Evolutionary conservation across 2,888 invertebrate species (phyloP).

Genomic region (Hemicrepidius hirtus): DNA sequence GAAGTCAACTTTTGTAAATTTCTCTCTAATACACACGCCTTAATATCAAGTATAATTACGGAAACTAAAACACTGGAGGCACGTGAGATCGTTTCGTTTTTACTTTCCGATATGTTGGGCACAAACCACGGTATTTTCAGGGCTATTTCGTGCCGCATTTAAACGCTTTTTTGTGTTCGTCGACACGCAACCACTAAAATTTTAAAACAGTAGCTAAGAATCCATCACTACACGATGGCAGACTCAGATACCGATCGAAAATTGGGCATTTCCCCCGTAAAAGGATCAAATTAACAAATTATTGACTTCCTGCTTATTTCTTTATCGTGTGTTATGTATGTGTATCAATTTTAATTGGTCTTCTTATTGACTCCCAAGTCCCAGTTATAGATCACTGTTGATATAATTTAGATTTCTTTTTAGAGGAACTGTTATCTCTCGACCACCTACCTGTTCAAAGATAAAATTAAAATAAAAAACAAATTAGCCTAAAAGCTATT

Average conservation of each 20-base stretch:
- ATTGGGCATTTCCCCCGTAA: slow-evolving; percentile 30
- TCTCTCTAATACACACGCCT: slow-evolving; percentile 19
- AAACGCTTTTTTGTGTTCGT: slow-evolving; percentile 39
- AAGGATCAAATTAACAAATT: slow-evolving; percentile 42
- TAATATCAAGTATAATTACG: slow-evolving; percentile 29
- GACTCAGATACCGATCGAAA: slow-evolving; percentile 37
- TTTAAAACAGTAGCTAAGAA: slow-evolving; percentile 30
- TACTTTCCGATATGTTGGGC: slow-evolving; percentile 24
- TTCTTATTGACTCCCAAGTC: slow-evolving; percentile 17
- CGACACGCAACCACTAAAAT: slow-evolving; percentile 36
- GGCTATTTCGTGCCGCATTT: slow-evolving; percentile 35
- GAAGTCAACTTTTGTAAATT: slow-evolving; percentile 19
- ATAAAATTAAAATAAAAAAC: slow-evolving; percentile 14
- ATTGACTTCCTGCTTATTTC: slow-evolving; percentile 30
- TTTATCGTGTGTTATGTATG: slow-evolving; percentile 6
- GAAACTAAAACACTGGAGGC: slow-evolving; percentile 31
- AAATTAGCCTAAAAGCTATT: slow-evolving; percentile 1
- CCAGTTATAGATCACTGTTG: neutral
- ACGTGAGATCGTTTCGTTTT: slow-evolving; percentile 41
- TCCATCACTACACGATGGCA: slow-evolving; percentile 21
- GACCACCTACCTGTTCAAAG: slow-evolving; percentile 16
- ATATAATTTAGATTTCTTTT: slow-evolving; percentile 2
- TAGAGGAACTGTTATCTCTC: slow-evolving; percentile 7
- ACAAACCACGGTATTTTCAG: slow-evolving; percentile 29
- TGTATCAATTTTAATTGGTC: slow-evolving; percentile 18